Base-by-base conservation (phyloP, 2,797 vertebrate genomes). In the Odontamblyopus rebecca region DNA sequence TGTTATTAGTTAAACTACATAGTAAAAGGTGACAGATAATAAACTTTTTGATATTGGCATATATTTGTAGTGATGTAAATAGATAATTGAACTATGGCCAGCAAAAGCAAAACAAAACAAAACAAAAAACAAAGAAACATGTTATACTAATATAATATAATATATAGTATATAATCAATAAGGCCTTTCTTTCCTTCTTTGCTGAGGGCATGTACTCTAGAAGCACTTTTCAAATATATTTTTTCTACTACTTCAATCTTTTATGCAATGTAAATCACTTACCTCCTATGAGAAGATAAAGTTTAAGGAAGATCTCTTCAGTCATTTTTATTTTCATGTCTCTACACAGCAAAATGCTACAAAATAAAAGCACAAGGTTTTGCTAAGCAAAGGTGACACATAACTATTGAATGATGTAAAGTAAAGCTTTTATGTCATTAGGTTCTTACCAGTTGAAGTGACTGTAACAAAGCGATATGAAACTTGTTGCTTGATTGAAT, bases 241-340 rank as follows among this genome's bases (percentile, higher is more conserved):
- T 38, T 38, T 38, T 9, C 35, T 38, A 9, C 35, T 38, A 8
- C 35, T 38, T 38, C 35, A 38, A 9, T 38, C 8, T 38, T 2
- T 9, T 38, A 38, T 9, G 15, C 48, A 13, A 18, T 4, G 53
- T 54, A 27, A 0, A 68, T 12, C 41, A 18, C 30, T 16, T 16
- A 62, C 61, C 61, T 62, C 61, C 61, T 18, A 62, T n/a, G 60
- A 61, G 29, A 35, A 62, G 30, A 62, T 13, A 32, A 61, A 62
- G 61, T 38, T 62, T 62, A 3, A 62, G 32, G 35, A 62, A 11
- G 8, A 9, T 5, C 0, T 62, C 15, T 19, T 32, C 18, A 11
- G 9, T 62, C 61, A 62, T 62, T 62, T 62, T 38, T 62, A 32
- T 35, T 62, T 19, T 11, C 32, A 4, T 61, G 23, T 30, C 59